phyloP scores from a whole-genome alignment of 1,140 invertebrate genomes.

The Parasteatoda tepidariorum region DNA sequence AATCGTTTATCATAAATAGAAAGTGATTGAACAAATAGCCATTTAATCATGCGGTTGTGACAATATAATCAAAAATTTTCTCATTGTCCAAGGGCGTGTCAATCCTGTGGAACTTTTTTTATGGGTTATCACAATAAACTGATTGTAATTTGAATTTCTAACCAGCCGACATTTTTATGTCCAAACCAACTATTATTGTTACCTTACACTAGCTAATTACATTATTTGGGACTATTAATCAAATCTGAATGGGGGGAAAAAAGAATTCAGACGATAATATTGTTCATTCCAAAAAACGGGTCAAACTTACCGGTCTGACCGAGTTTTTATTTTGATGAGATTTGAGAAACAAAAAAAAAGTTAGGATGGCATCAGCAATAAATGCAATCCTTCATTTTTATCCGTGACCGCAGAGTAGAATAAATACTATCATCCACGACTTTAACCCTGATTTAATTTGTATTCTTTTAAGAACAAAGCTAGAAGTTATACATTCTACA shows the following conservation, averaged over 20 bases:
- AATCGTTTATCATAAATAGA: background rate
- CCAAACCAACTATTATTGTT: too few species aligned
- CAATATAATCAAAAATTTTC: background rate
- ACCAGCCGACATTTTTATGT: too few species aligned
- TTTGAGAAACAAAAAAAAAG: too few species aligned
- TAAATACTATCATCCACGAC: background rate
- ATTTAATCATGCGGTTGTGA: background rate
- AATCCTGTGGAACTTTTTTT: background rate
- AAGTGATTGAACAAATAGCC: background rate
- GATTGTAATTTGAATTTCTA: too few species aligned
- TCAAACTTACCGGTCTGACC: background rate
- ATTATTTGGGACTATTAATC: slow-evolving; percentile 6
- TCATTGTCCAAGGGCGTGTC: slow-evolving; percentile 6
- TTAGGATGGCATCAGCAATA: background rate
- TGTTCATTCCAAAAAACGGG: background rate
- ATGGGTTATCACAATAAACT: background rate
- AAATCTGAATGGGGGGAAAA: background rate
- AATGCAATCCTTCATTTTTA: background rate
- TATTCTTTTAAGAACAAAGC: background rate
- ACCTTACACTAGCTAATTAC: background rate
- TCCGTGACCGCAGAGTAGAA: background rate
- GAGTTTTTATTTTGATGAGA: background rate
- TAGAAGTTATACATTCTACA: background rate
- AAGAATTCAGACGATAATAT: background rate
- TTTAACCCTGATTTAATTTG: background rate